Conservation (phyloP, 2,888 invertebrate species). For the Lycaena phlaeas region DNA sequence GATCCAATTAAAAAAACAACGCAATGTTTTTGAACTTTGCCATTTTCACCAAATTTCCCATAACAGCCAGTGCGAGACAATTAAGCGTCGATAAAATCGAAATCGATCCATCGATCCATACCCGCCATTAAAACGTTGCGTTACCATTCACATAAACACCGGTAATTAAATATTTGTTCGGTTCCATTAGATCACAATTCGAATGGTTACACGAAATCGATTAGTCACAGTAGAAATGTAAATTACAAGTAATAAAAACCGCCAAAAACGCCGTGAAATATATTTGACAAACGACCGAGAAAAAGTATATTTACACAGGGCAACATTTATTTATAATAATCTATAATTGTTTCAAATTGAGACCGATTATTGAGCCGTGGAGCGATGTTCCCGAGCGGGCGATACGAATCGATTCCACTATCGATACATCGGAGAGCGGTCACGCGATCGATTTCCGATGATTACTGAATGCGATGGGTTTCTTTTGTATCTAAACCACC, state of each 20-base stretch:
- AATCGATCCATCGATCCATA: constrained; percentile 15
- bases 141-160: constrained; percentile 61
- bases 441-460: constrained; percentile 11
- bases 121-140: constrained; percentile 45
- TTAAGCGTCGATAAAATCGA: constrained; percentile 20
- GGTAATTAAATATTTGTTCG: constrained; percentile 69
- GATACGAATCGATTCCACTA: constrained; percentile 12
- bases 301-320: constrained; percentile 11
- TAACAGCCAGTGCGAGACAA: constrained; percentile 16
- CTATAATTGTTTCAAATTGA: constrained; percentile 12
- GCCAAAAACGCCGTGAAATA: constrained; percentile 11
- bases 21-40: too few species aligned
- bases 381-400: constrained; percentile 10
- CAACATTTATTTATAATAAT: constrained; percentile 8
- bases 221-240: constrained; percentile 57
- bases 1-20: too few species aligned
- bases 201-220: constrained; percentile 55
- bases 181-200: constrained; percentile 55
- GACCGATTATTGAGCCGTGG: constrained; percentile 11
- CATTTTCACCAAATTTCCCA: constrained; percentile 11
- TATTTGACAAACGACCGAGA: constrained; percentile 13
- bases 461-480: neutral
- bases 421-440: constrained; percentile 4
- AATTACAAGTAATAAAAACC: constrained; percentile 41
- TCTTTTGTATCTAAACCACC: neutral